phyloP scores from a whole-genome alignment of 1,140 invertebrate genomes.

The Drosophila busckii region DNA sequence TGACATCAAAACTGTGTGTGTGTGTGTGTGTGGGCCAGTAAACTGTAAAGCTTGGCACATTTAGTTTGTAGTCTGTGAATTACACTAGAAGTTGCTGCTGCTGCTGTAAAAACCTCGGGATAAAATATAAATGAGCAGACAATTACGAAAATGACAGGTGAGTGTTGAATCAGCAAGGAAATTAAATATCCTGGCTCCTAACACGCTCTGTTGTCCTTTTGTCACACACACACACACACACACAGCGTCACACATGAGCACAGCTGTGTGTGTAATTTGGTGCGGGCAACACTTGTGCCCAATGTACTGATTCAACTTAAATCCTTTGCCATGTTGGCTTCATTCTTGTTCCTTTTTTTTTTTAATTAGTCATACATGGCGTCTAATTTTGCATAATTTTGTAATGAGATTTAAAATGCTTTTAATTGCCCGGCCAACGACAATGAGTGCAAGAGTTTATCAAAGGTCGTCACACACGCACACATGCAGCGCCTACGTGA shows the following conservation, averaged over 20 bases:
- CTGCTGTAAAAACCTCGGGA: conserved; percentile 25
- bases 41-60: no score
- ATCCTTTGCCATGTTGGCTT: conserved; percentile 18
- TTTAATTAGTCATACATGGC: conserved; percentile 12
- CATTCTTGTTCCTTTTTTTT: conserved; percentile 14
- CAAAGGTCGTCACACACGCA: conserved; percentile 25
- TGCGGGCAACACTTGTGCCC: conserved; percentile 2
- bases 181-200: conserved; percentile 56
- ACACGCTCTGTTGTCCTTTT: not conserved
- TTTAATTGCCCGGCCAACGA: conserved; percentile 44
- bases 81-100: no score
- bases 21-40: no score
- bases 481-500: conserved; percentile 28
- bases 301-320: conserved; percentile 1
- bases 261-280: conserved; percentile 20
- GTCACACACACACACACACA: conserved; percentile 8
- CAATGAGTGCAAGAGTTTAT: conserved; percentile 34
- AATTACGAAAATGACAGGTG: conserved; percentile 33
- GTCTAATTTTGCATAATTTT: conserved; percentile 60
- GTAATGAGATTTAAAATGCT: conserved; percentile 57
- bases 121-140: conserved; percentile 38
- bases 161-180: conserved; percentile 32
- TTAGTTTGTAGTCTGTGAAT: no score
- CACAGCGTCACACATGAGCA: conserved; percentile 3
- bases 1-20: no score